Evolutionary conservation across 2,113 vertebrate species (phyloP), one percentile per base, ranked within the genome.

Genomic region (Oncorhynchus nerka): DNA sequence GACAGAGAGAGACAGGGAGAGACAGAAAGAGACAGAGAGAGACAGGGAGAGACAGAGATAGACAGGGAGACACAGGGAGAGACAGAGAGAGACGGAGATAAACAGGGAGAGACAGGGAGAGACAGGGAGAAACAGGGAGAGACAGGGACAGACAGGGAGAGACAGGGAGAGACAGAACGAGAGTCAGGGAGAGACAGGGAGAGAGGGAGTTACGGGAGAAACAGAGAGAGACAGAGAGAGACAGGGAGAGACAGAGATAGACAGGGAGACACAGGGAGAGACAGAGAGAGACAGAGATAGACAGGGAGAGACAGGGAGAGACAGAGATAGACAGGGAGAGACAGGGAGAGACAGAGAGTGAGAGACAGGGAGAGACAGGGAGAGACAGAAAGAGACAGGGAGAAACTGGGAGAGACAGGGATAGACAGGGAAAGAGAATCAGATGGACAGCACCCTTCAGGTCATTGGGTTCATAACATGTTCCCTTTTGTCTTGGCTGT

Each of bases 41-140:
- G 1, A 34, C 6, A 34, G 34, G 0, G 5, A 34, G 34, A 34
- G 34, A 7, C 34, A 34, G 34, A 0, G 34, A 34, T 0, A 34
- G 6, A 34, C 34, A 34, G 34, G 5, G 34, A 34, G 34, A 34
- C 6, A 34, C 32, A 34, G 32, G 1, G 32, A 34, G 32, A 7
- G 32, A 34, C 32, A 34, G 32, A 1, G 1, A 34, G 32, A 7
- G 32, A 34, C 32, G 7, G 32, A 1, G 5, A 34, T 5, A 85
- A n/a, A 73, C 55, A 87, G 66, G 87, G 86, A 84, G 70, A 72
- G 8, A 84, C 77, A 78, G 70, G 80, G 84, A 86, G 79, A 78
- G 77, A 79, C 28, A 75, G 65, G 80, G 81, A 83, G 59, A 85
- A 19, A 73, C 55, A 87, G 66, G 87, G 86, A 84, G 68, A 73